These are phyloP conservation scores for Gari tellinella DNA, from an alignment of 2,888 invertebrate species.

Conservation along the genomic window DNA sequence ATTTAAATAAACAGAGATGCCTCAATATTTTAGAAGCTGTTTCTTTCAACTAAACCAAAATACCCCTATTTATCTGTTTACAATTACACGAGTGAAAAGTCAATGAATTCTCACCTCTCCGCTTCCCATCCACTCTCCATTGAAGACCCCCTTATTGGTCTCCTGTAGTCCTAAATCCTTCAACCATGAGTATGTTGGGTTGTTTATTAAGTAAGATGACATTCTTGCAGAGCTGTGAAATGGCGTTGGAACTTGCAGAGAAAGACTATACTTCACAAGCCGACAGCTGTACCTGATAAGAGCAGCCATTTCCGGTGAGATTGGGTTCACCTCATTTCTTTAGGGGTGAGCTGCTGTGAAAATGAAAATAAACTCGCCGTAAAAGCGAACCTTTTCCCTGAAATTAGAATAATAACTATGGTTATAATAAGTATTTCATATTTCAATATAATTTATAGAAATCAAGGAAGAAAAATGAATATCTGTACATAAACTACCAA, in stretches of 20 bases:
- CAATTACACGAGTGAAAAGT: too few species aligned
- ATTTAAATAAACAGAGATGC: too few species aligned
- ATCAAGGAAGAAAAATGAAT: too few species aligned
- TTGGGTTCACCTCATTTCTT: neutral
- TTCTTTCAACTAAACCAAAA: neutral
- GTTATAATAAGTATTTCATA: too few species aligned
- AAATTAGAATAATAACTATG: too few species aligned
- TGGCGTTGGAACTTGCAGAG: neutral
- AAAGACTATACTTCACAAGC: conserved; percentile 21
- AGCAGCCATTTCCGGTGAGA: conserved; percentile 55
- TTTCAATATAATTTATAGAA: too few species aligned
- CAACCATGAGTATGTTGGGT: conserved; percentile 92
- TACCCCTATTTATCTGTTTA: neutral
- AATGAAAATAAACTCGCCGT: too few species aligned
- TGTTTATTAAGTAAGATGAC: conserved; percentile 83
- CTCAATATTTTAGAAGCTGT: too few species aligned
- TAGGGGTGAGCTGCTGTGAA: too few species aligned
- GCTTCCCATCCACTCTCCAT: conserved; percentile 95
- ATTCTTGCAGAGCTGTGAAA: conserved; percentile 53
- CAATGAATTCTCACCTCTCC: conserved; percentile 88
- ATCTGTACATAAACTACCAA: too few species aligned
- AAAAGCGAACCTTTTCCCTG: too few species aligned
- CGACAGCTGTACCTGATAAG: conserved; percentile 23
- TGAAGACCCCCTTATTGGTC: conserved; percentile 94
- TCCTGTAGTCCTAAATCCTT: conserved; percentile 94